Conservation (phyloP, 2,888 invertebrate species). For the Melieria picta region DNA sequence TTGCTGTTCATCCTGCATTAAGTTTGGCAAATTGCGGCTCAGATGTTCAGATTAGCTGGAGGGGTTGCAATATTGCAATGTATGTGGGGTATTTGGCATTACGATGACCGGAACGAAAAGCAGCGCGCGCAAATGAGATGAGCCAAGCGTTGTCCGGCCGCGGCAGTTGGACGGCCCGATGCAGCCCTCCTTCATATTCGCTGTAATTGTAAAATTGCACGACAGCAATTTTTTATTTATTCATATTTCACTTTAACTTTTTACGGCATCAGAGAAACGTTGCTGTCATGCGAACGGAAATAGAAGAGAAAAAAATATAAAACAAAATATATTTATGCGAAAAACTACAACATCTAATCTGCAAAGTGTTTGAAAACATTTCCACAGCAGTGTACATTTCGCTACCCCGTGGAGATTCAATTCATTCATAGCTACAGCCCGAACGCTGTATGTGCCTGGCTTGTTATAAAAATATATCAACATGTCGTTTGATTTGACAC, state of each 20-base stretch:
- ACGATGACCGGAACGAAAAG: constrained; percentile 38
- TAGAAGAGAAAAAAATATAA: background rate
- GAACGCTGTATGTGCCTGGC: too few species aligned
- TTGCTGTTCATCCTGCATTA: constrained; percentile 4
- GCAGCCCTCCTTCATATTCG: too few species aligned
- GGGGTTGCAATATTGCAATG: constrained; percentile 40
- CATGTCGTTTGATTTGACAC: constrained; percentile 30
- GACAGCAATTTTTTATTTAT: background rate
- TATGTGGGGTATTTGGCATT: constrained; percentile 16
- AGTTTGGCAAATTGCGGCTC: constrained; percentile 42
- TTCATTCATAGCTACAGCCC: too few species aligned
- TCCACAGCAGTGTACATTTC: too few species aligned
- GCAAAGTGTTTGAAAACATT: too few species aligned
- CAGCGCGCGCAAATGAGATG: constrained; percentile 32
- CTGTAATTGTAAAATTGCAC: background rate
- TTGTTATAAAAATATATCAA: background rate
- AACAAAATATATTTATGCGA: background rate
- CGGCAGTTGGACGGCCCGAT: too few species aligned
- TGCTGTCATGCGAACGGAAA: background rate
- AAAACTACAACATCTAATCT: too few species aligned
- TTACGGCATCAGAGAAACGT: too few species aligned
- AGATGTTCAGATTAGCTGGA: constrained; percentile 48
- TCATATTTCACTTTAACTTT: background rate
- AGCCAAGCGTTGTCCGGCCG: background rate
- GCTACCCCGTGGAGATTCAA: too few species aligned